phyloP scores from a whole-genome alignment of 2,888 invertebrate species.

The Phytoseiulus persimilis region DNA sequence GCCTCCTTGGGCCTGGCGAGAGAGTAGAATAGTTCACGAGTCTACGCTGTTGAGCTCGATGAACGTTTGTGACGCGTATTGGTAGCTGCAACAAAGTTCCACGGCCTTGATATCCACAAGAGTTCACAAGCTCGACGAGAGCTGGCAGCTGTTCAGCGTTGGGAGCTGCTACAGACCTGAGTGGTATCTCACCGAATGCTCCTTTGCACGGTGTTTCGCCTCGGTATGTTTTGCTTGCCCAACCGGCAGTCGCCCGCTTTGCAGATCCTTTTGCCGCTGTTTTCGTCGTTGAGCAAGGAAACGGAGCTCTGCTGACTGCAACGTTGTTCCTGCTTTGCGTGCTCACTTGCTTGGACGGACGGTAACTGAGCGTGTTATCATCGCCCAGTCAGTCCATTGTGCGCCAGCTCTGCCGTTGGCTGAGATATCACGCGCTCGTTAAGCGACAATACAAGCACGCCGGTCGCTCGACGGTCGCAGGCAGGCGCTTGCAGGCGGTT shows the following conservation, averaged over 20 bases:
- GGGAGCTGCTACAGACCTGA: background rate
- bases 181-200: background rate
- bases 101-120: background rate
- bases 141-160: background rate
- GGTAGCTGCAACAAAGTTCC: background rate
- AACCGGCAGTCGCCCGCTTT: background rate
- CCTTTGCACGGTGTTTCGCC: background rate
- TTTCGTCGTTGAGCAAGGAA: background rate
- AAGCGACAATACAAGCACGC: background rate
- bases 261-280: background rate
- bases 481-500: background rate
- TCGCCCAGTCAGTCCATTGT: constrained; percentile 5
- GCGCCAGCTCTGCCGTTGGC: background rate
- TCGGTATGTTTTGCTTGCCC: background rate
- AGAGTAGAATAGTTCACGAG: no score
- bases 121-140: background rate
- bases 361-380: constrained; percentile 5
- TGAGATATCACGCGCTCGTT: constrained; percentile 5
- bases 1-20: no score
- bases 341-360: background rate
- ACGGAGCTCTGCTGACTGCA: background rate
- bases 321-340: background rate
- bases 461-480: background rate
- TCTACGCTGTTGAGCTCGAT: no score
- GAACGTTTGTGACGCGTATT: no score